Evolutionary conservation across 64 coral and sea anemone species (phyloP).

Genomic region (Dendronephthya gigantea): DNA sequence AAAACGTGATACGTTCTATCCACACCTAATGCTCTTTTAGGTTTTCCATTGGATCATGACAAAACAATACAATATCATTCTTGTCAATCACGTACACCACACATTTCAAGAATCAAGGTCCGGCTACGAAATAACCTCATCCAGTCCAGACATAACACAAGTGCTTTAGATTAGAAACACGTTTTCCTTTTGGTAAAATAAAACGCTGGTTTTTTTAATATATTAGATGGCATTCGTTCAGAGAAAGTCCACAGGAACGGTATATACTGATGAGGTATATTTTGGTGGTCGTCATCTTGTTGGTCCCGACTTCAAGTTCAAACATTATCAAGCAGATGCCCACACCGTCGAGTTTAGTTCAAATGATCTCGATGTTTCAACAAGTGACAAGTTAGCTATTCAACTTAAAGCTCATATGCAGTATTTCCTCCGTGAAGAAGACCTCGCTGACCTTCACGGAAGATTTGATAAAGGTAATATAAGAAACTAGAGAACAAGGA

Average conservation of each 20-base stretch:
- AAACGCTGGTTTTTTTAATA: background rate
- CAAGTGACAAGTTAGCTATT: slow-evolving; percentile 63
- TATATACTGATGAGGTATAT: slow-evolving; percentile 47
- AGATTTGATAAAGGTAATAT: slow-evolving; percentile 34
- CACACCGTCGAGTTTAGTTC: slow-evolving; percentile 39
- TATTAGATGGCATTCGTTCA: slow-evolving; percentile 58
- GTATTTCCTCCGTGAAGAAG: slow-evolving; percentile 62
- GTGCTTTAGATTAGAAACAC: background rate
- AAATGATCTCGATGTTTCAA: slow-evolving; percentile 36
- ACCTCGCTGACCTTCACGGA: slow-evolving; percentile 56
- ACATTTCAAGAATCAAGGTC: no score
- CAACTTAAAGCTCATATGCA: slow-evolving; percentile 54
- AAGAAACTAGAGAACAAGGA: no score
- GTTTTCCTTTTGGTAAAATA: background rate
- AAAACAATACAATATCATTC: no score
- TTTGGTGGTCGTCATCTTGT: slow-evolving; percentile 52
- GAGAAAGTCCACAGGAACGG: slow-evolving; percentile 66
- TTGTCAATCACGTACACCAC: no score
- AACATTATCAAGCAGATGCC: slow-evolving; percentile 52
- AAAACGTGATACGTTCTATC: no score
- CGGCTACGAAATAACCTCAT: no score
- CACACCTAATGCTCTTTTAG: no score
- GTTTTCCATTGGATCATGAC: no score
- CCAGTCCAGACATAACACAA: no score
- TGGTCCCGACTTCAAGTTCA: slow-evolving; percentile 82